phyloP scores from a whole-genome alignment of 1,140 invertebrate species.

The Sinonovacula constricta region DNA sequence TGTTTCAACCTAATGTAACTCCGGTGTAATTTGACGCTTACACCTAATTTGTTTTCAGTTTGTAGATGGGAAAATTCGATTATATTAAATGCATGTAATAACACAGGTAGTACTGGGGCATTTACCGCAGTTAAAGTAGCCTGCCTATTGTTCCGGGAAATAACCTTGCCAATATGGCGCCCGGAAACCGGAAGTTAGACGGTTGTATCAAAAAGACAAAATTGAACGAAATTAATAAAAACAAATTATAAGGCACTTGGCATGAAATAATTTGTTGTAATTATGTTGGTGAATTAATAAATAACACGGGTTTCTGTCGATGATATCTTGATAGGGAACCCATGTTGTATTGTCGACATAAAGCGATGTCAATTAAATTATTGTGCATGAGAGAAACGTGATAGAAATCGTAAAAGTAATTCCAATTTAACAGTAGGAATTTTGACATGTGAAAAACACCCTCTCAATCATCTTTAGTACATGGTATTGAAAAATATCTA shows the following conservation, averaged over 20 bases:
- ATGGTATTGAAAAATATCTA: too few species aligned
- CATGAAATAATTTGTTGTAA: constrained; percentile 16
- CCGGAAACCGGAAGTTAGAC: constrained; percentile 46
- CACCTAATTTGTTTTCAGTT: constrained; percentile 53
- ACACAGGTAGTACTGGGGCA: constrained; percentile 47
- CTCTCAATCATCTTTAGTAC: too few species aligned
- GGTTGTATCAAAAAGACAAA: constrained; percentile 38
- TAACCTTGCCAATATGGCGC: constrained; percentile 43
- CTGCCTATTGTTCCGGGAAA: constrained; percentile 43
- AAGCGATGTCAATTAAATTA: too few species aligned
- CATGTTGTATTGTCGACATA: too few species aligned
- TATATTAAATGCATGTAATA: constrained; percentile 20
- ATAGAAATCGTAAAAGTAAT: too few species aligned
- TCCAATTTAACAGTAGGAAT: too few species aligned
- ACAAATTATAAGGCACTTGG: constrained; percentile 51
- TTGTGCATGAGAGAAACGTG: too few species aligned
- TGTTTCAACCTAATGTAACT: constrained; percentile 20
- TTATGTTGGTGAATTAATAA: too few species aligned
- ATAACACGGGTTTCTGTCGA: too few species aligned
- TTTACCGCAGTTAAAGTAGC: constrained; percentile 39
- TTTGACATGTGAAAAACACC: too few species aligned
- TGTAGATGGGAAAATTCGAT: constrained; percentile 37
- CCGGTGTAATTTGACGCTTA: constrained; percentile 36
- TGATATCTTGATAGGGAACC: too few species aligned
- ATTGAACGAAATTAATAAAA: constrained; percentile 55